phyloP scores from a whole-genome alignment of 2,888 invertebrate species.

The Habroteleia sp. region DNA sequence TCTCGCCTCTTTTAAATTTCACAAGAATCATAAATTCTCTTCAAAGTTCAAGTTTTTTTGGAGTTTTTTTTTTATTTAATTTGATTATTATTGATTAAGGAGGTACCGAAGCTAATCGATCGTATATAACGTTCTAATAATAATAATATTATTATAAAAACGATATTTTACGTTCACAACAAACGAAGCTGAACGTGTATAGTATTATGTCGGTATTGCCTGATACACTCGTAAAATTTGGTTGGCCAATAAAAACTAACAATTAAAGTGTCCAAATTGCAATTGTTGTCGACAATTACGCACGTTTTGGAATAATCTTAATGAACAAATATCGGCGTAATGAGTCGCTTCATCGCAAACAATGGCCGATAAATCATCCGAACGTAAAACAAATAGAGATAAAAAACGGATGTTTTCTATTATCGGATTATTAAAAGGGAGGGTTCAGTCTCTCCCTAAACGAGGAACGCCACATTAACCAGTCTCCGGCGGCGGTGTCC shows the following conservation, averaged over 20 bases:
- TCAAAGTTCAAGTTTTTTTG: too few species aligned
- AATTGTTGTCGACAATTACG: slow-evolving; percentile 8
- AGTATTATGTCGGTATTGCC: too few species aligned
- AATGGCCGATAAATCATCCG: slow-evolving; percentile 38
- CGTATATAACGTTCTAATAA: too few species aligned
- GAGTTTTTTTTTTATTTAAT: too few species aligned
- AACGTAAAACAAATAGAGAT: slow-evolving; percentile 46
- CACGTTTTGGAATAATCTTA: slow-evolving; percentile 22
- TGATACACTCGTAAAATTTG: slow-evolving; percentile 13
- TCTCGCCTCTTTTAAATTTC: too few species aligned
- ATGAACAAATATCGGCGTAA: slow-evolving; percentile 46
- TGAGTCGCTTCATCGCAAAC: slow-evolving; percentile 32
- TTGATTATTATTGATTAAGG: too few species aligned
- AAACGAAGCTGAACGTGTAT: too few species aligned
- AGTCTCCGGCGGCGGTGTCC: slow-evolving; percentile 68
- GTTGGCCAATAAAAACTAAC: slow-evolving; percentile 17
- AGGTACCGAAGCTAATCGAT: too few species aligned
- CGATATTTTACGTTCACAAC: too few species aligned
- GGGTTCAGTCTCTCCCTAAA: slow-evolving; percentile 18
- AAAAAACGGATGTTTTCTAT: slow-evolving; percentile 54
- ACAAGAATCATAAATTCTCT: too few species aligned
- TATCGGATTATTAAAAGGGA: slow-evolving; percentile 59
- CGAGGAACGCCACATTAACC: slow-evolving; percentile 34
- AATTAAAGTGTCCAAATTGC: slow-evolving; percentile 17
- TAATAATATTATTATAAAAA: too few species aligned